Evolutionary conservation across 1,140 invertebrate genomes (phyloP).

Genomic region (Cherax destructor): DNA sequence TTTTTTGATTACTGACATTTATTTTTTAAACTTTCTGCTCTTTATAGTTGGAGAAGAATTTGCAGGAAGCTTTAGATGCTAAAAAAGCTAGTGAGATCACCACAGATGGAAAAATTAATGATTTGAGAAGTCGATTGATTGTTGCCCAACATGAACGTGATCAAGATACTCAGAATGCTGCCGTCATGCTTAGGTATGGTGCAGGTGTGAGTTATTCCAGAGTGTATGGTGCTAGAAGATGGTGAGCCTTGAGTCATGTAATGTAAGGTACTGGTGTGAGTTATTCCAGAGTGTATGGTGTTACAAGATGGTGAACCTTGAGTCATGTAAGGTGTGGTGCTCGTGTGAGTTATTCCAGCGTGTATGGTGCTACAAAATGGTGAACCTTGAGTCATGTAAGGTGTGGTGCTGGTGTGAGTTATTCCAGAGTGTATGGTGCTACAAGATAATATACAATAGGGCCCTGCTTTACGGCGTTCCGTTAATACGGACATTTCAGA

Average conservation of each 20-base stretch:
- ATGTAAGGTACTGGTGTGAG: conserved; percentile 78
- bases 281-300: too few relatives aligned
- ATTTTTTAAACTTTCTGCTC: conserved; percentile 37
- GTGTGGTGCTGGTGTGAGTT: conserved; percentile 78
- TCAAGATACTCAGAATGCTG: conserved; percentile 72
- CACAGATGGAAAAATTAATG: conserved; percentile 82
- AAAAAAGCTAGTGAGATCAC: conserved; percentile 79
- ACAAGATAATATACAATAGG: too few relatives aligned
- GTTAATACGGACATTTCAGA: too few relatives aligned
- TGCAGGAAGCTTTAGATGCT: conserved; percentile 77
- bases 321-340: conserved; percentile 83
- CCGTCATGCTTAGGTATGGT: conserved; percentile 79
- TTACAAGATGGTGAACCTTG: too few relatives aligned
- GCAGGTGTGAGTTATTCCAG: background rate
- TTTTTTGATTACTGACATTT: background rate
- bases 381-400: too few relatives aligned
- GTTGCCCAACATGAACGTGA: conserved; percentile 74
- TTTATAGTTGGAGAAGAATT: conserved; percentile 81
- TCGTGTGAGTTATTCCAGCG: background rate
- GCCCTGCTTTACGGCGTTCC: too few relatives aligned
- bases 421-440: too few relatives aligned
- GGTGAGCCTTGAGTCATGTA: too few relatives aligned
- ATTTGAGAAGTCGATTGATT: conserved; percentile 78
- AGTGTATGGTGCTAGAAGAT: too few relatives aligned
- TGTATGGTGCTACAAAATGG: too few relatives aligned